Base-by-base conservation (phyloP, 1,140 invertebrate species). In the Panagrolaimus sp. region DNA sequence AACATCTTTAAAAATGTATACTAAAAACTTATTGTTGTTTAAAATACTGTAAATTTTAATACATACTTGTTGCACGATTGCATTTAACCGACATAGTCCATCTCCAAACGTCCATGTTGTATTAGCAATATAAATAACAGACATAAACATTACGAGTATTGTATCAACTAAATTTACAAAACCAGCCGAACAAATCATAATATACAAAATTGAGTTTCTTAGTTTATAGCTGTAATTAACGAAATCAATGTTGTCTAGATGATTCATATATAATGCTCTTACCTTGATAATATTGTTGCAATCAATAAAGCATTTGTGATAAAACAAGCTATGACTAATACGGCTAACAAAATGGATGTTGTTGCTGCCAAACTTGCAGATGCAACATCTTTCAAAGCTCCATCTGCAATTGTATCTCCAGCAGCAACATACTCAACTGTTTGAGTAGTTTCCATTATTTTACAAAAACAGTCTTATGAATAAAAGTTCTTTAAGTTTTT, bases 81-180 rank as follows among this genome's bases (percentile, higher is more conserved):
- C 75, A 51, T 75, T 75, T 20, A 68, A 25, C 25, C 74, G 71
- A 31, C 74, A 75, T 16, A 75, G 20, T 16, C 14, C 31, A 46
- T 74, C 69, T 1, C 74, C 74, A 47, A 75, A 72, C 7, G 53
- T 62, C 74, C 74, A 75, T 25, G 43, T 57, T 20, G 66, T 70
- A 45, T 75, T 74, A 7, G 73, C 65, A n/a, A 71, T 38, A 11
- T 53, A 72, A 8, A 74, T 23, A 9, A 76, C 27, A 8, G 68
- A 51, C 16, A 65, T 5, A 42, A 71, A 67, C 61, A 72, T 74
- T 8, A 66, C 23, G 7, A 47, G 14, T 31, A 73, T 65, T 45
- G 63, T 69, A 16, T 42, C 48, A 27, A 71, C 13, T 63, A 69
- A 31, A 44, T 69, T 67, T 16, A 73, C 16, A 38, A 72, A 48